Evolutionary conservation across 2,888 invertebrate genomes (phyloP).

Genomic region (Apotomis capreana): DNA sequence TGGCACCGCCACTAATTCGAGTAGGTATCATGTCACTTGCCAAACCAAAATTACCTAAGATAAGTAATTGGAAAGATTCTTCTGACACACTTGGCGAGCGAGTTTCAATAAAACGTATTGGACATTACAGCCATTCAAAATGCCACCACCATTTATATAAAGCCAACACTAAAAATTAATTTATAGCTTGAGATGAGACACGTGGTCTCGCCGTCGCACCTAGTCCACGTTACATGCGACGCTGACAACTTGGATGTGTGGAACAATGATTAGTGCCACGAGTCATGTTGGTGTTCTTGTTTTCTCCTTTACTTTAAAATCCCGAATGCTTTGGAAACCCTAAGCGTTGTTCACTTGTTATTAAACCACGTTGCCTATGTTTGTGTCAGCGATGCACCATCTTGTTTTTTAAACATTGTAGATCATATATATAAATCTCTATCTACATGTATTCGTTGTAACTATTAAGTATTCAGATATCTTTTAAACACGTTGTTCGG

Average conservation of each 20-base stretch:
- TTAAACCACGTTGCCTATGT: too few species aligned
- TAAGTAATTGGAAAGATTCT: constrained; percentile 3
- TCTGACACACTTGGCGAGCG: constrained; percentile 36
- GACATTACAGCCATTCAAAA: constrained; percentile 15
- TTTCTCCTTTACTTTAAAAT: too few species aligned
- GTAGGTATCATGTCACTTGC: constrained; percentile 28
- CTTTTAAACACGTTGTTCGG: neutral
- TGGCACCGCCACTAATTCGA: neutral
- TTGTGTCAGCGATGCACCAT: too few species aligned
- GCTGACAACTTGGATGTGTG: neutral
- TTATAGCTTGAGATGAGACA: constrained; percentile 3
- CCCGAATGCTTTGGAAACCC: too few species aligned
- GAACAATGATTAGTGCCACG: neutral
- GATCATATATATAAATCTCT: too few species aligned
- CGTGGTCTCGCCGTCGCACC: neutral
- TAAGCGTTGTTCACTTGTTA: too few species aligned
- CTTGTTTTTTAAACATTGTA: too few species aligned
- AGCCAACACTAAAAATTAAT: constrained; percentile 11
- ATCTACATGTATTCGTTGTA: too few species aligned
- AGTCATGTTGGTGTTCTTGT: too few species aligned
- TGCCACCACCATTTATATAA: constrained; percentile 12
- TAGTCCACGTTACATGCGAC: neutral
- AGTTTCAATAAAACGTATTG: constrained; percentile 15
- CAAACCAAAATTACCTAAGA: constrained; percentile 39
- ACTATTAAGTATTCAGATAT: too few species aligned